Percentiles rank a stretch among this genome's conserved stretches.
These are phyloP conservation scores for Anguilla rostrata DNA, from an alignment of 2,113 vertebrate genomes.

Conservation along the genomic window DNA sequence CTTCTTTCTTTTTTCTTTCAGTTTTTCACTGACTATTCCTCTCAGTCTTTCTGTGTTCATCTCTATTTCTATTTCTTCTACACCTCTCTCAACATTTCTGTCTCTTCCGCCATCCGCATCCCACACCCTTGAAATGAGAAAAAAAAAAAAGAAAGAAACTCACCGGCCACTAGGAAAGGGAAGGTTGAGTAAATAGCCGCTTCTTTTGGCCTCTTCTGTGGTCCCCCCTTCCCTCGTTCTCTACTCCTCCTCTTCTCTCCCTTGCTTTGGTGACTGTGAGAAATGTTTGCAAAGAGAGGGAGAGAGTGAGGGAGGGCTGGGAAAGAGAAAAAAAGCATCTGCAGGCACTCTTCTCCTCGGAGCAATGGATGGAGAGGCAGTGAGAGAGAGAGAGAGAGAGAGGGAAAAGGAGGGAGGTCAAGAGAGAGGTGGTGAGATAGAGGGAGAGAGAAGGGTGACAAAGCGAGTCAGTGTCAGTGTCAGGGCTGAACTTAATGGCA, in stretches of 20 bases:
- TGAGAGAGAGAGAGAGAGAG: constrained; percentile 17
- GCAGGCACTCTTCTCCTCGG: constrained; percentile 51
- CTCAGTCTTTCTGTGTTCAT: too few species aligned
- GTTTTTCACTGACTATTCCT: neutral
- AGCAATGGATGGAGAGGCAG: constrained; percentile 36
- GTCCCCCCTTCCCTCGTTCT: constrained; percentile 19
- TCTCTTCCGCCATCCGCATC: neutral
- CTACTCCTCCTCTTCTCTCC: neutral
- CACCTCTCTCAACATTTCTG: neutral
- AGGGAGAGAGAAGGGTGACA: constrained; percentile 52
- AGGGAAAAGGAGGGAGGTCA: constrained; percentile 17
- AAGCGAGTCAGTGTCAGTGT: constrained; percentile 68
- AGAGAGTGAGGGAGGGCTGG: constrained; percentile 39
- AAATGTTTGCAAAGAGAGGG: constrained; percentile 37
- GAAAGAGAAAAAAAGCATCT: constrained; percentile 46
- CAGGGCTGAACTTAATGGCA: constrained; percentile 71
- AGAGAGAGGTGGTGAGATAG: constrained; percentile 16
- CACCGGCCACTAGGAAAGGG: neutral
- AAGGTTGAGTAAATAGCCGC: neutral
- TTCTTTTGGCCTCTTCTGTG: constrained; percentile 23
- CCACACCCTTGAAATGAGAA: neutral
- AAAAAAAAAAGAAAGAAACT: neutral
- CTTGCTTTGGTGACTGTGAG: constrained; percentile 43
- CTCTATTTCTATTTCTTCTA: neutral
- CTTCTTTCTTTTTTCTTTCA: neutral